Percentiles rank a stretch among this genome's conserved stretches.
These are phyloP conservation scores for Caenorhabditis tropicalis DNA, from an alignment of 1,140 invertebrate species.

Conservation along the genomic window DNA sequence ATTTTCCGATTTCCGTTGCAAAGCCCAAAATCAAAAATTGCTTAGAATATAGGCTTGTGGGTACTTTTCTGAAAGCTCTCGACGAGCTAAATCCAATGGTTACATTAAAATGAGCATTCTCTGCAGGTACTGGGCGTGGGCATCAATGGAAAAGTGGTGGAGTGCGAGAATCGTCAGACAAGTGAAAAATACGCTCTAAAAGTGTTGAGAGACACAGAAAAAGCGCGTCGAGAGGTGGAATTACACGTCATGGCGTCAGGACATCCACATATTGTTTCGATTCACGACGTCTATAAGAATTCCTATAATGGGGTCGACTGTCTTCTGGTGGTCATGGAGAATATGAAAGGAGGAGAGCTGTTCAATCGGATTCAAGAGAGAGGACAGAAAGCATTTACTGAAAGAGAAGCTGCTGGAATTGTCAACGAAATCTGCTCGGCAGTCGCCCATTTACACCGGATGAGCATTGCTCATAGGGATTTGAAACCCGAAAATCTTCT, in stretches of 20 bases:
- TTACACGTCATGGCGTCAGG: constrained; percentile 89
- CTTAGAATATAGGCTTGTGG: too few relatives aligned
- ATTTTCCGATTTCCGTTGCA: too few relatives aligned
- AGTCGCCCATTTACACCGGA: constrained; percentile 88
- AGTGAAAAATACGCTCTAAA: constrained; percentile 86
- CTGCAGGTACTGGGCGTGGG: constrained; percentile 85
- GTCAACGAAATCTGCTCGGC: constrained; percentile 95
- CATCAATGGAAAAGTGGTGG: constrained; percentile 89
- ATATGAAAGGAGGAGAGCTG: constrained; percentile 95
- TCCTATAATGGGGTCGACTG: constrained; percentile 86
- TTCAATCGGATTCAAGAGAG: constrained; percentile 88
- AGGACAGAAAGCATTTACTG: constrained; percentile 65
- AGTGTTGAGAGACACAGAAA: constrained; percentile 87
- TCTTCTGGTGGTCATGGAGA: constrained; percentile 96
- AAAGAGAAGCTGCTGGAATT: constrained; percentile 83
- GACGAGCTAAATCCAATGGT: constrained; percentile 43
- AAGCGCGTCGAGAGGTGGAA: constrained; percentile 91
- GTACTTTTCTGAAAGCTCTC: too few relatives aligned
- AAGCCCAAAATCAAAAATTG: too few relatives aligned
- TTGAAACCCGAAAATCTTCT: constrained; percentile 75
- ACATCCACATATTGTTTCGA: constrained; percentile 89
- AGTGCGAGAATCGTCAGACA: constrained; percentile 79
- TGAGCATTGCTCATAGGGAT: constrained; percentile 79
- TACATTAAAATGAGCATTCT: neutral
- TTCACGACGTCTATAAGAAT: constrained; percentile 96